Base-by-base conservation (phyloP, 2,113 vertebrate species). In the Panthera leo region DNA sequence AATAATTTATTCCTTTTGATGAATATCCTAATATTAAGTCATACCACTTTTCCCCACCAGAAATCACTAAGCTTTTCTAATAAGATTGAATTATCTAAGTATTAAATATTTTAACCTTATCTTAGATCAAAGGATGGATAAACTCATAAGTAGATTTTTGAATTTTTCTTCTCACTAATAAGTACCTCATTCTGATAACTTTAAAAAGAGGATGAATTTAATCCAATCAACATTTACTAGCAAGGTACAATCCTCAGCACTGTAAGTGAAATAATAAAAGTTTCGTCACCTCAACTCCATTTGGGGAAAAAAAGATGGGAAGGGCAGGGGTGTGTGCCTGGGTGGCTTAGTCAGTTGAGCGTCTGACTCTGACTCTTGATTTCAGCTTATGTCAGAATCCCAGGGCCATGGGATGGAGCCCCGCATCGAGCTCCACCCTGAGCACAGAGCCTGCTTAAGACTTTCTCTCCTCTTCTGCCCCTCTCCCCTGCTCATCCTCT, bases 1-100 rank as follows among this genome's bases (percentile, higher is more conserved):
- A 94, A 95, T 94, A 97, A 92, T 91, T 95, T 95, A 96, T 91
- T 89, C 71, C 45, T 91, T 94, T 92, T 76, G 76, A 97, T 82
- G 45, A 96, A 89, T 96, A 95, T 39, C 23, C 85, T 97, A 87
- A 92, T 92, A 94, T 89, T 94, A 96, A 96, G 85, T 90, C 68
- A 91, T 83, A 96, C 75, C n/a, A 94, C 55, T 67, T 96, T 96
- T 94, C 65, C 36, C 84, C 39, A 91, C 39, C 13, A 89, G 61
- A 96, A 76, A 96, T 51, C 53, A 36, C 70, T 34, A 96, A 94
- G 61, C 6, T 96, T 94, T 94, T 97, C 45, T 68, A 96, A 82
- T 97, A 89, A 96, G 25, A 92, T 39, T 85, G 89, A 96, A 96
- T 91, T 93, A 93, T 86, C 67, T 42, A 93, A 79, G 29, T 95